phyloP scores from a whole-genome alignment of 2,113 vertebrate species.

The Cairina moschata region DNA sequence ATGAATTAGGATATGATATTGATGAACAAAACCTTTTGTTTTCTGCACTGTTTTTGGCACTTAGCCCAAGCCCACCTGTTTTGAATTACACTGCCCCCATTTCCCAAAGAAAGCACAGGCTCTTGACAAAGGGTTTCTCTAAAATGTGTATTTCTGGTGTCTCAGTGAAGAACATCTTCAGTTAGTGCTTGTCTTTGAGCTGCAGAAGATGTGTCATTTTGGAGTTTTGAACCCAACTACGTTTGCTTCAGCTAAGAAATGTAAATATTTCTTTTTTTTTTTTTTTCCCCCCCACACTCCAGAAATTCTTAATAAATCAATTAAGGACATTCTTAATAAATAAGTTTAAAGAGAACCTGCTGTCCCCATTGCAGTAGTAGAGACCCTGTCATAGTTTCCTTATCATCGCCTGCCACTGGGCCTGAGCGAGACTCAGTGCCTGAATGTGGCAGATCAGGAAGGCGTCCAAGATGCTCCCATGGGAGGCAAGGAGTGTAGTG shows the following conservation, averaged over 20 bases:
- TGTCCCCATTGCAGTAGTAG: background rate
- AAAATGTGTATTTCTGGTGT: background rate
- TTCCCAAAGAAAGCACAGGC: background rate
- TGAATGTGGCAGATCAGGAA: background rate
- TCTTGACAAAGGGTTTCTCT: background rate
- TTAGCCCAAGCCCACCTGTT: background rate
- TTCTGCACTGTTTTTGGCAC: background rate
- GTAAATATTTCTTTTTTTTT: too few species aligned
- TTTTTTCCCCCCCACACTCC: too few species aligned
- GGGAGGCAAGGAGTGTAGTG: background rate
- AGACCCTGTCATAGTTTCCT: background rate
- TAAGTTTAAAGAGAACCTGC: background rate
- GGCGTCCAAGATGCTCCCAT: accelerated
- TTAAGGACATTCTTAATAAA: too few species aligned
- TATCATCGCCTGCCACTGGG: too few species aligned
- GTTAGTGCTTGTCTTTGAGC: background rate
- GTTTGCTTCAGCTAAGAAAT: background rate
- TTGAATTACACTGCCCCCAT: background rate
- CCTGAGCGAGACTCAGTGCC: background rate
- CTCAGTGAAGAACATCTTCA: background rate
- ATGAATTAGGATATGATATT: background rate
- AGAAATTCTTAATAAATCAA: background rate
- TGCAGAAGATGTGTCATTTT: background rate
- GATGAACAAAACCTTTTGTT: background rate
- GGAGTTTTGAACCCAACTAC: background rate